phyloP scores from a whole-genome alignment of 2,888 invertebrate genomes.

The Diploptera punctata region DNA sequence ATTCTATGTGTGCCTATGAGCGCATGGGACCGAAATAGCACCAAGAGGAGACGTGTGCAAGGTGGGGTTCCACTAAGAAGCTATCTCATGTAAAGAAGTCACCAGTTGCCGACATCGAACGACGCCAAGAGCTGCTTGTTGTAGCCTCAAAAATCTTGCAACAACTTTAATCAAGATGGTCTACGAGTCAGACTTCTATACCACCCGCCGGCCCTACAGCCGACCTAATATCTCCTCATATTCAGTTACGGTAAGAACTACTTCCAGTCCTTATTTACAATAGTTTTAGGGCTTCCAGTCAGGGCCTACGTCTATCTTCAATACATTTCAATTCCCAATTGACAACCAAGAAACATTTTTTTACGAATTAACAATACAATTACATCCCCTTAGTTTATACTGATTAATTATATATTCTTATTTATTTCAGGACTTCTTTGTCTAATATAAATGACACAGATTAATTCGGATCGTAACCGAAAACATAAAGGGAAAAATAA shows the following conservation, averaged over 20 bases:
- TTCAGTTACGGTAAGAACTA: slow-evolving; percentile 77
- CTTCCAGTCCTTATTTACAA: no score
- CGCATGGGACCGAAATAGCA: not conserved
- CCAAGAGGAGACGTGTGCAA: not conserved
- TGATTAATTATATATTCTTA: no score
- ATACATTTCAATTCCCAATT: no score
- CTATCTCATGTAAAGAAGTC: not conserved
- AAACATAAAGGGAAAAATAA: no score
- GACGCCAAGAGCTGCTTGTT: slow-evolving; percentile 7
- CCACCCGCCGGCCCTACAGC: slow-evolving; percentile 84
- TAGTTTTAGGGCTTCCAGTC: no score
- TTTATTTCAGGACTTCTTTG: no score
- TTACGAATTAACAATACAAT: no score
- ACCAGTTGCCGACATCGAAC: slow-evolving; percentile 34
- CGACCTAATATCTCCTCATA: slow-evolving; percentile 71
- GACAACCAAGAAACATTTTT: no score
- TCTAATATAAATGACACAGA: no score
- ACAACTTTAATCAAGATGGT: slow-evolving; percentile 69
- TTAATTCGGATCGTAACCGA: no score
- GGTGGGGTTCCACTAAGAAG: not conserved
- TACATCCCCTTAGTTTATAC: no score
- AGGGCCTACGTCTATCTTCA: no score
- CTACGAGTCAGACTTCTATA: slow-evolving; percentile 92
- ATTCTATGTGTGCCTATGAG: not conserved
- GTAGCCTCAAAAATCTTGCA: not conserved